Conservation (phyloP, 2,888 invertebrate species). For the Eumerus sabulonum region DNA sequence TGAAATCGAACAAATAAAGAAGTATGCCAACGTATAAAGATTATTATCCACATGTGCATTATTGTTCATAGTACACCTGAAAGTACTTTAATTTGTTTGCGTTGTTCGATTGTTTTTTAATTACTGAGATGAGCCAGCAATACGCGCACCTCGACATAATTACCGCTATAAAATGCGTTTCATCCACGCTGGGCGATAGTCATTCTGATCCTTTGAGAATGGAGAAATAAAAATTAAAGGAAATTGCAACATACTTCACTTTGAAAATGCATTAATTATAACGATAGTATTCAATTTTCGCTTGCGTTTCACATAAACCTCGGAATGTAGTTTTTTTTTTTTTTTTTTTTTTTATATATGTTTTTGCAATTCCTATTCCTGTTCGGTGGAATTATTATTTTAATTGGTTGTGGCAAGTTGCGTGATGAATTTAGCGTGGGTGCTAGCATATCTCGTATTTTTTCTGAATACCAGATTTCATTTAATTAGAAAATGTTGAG, state of each 20-base stretch:
- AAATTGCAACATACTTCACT: constrained; percentile 1
- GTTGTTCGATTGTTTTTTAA: constrained; percentile 53
- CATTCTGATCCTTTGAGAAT: no score
- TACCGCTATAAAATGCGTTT: constrained; percentile 35
- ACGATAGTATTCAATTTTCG: constrained; percentile 36
- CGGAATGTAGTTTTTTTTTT: constrained; percentile 5
- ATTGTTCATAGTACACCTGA: not conserved
- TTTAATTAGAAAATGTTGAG: constrained; percentile 48
- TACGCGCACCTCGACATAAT: constrained; percentile 26
- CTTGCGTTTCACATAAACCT: constrained; percentile 28
- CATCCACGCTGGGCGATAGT: no score
- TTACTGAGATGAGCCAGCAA: constrained; percentile 27
- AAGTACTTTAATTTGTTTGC: constrained; percentile 49
- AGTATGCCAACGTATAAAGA: no score
- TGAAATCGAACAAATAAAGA: no score
- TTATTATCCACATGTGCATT: no score
- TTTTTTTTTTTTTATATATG: no score
- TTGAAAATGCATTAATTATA: constrained; percentile 64
- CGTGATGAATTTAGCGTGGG: constrained; percentile 17
- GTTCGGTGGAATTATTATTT: constrained; percentile 44
- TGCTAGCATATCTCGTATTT: constrained; percentile 14
- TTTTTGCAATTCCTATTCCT: not conserved
- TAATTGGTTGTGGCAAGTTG: constrained; percentile 57
- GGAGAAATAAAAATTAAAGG: constrained; percentile 18
- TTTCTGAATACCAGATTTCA: constrained; percentile 31